Evolutionary conservation across 1,140 invertebrate genomes (phyloP), one percentile per base, ranked within the genome.

Genomic region (Daktulosphaira vitifoliae): DNA sequence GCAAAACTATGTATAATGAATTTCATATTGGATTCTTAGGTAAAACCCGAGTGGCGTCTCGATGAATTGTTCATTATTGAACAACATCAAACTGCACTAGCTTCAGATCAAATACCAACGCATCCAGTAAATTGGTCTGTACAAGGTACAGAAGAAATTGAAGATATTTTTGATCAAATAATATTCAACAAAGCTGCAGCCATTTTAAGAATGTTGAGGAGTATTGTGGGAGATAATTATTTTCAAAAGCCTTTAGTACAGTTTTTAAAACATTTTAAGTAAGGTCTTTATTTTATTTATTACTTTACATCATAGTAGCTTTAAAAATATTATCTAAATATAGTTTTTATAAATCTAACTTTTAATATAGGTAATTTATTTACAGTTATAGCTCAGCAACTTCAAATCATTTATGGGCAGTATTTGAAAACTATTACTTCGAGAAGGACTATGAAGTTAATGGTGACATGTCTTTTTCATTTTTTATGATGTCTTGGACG

Each of bases 121-220:
- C 94, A 96, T 76, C 90, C 54, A 9, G 16, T 91, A n/a, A 90
- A 96, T 67, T 92, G 88, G 0, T 81, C 92, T 7, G 89, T 95
- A 0, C 84, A 85, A 1, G 85, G 92, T 76, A 89, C 92, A 0
- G 86, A 90, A 70, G 91, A 97, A 76, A 94, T 97, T 8, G 86
- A 84, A 67, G 89, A 95, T 73, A 91, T 96, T 62, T 96, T 97
- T 74, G 92, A 98, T 73, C 78, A 81, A 49, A 96, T 97, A 68
- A 94, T 91, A 0, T 97, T 96, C 72, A 82, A 78, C 38, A 95
- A 95, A 84, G 89, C 91, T 26, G 65, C 51, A n/a, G 51, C 65
- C n/a, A 20, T 66, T 38, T 54, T 66, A 16, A 66, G 65, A 15
- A 66, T 66, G 65, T 26, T 66, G 5, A 23, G 18, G 23, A n/a